Evolutionary conservation across 2,797 vertebrate genomes (phyloP).

Genomic region (Sarcophilus harrisii): DNA sequence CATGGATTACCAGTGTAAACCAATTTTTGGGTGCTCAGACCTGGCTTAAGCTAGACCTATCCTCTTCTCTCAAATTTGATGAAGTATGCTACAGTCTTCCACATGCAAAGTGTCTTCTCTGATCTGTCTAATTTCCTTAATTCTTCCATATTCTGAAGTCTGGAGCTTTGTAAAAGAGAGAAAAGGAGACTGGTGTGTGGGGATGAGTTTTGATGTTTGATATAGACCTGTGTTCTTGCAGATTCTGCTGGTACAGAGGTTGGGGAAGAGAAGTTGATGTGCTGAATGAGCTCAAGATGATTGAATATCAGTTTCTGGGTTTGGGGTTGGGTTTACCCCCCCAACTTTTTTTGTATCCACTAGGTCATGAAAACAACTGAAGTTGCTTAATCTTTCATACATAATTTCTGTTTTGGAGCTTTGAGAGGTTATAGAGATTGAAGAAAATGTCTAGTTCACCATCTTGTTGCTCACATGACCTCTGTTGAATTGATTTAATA

Average conservation of each 20-base stretch:
- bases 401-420: neutral
- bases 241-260: neutral
- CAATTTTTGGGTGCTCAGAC: neutral
- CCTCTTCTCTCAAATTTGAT: neutral
- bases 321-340: neutral
- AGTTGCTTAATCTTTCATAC: neutral
- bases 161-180: neutral
- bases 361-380: neutral
- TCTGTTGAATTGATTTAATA: neutral
- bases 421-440: neutral
- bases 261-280: neutral
- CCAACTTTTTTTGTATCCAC: neutral
- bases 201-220: neutral
- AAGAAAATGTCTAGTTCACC: neutral
- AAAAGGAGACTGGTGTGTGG: neutral
- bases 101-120: neutral
- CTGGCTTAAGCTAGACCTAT: neutral
- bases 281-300: neutral
- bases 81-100: neutral
- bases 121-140: neutral
- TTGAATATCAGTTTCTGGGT: neutral
- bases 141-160: neutral
- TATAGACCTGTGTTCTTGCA: neutral
- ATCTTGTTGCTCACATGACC: neutral
- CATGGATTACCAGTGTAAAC: neutral